Base-by-base conservation (phyloP, 2,113 vertebrate genomes). In the Butorides virescens region DNA sequence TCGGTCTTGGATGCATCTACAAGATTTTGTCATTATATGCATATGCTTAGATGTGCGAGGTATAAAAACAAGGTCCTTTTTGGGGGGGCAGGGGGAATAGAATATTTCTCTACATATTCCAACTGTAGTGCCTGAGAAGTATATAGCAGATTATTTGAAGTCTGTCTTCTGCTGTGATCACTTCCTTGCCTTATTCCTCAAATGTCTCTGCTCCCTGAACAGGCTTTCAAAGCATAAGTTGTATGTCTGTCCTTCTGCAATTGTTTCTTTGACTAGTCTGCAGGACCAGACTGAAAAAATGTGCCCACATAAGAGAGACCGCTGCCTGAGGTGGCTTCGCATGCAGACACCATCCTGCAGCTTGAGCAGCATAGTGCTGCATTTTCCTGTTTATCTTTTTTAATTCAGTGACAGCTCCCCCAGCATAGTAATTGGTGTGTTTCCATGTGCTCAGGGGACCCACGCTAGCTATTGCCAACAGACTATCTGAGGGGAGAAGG, bases 361-460 rank as follows among this genome's bases (percentile, higher is more conserved):
- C 14, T 70, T 67, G 42, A 89, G 58, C 59, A 42, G 22, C 2
- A 0, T 68, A 70, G 36, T 52, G 21, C 39, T 68, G 73, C 5
- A 3, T 77, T 61, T 90, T 93, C 78, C 86, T 81, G 53, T 93
- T 80, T 52, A 34, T 82, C 19, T 30, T 74, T 65, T 91, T 92
- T 95, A 75, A 46, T 72, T 75, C 59, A 58, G 53, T 61, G 82
- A 56, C 34, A 59, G 3, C 58, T 93, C 16, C 30, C 6, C n/a
- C 42, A 73, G 25, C 37, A 44, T 63, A 76, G 66, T 72, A 81
- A 55, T 55, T 55, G 56, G 49, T 21, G 3, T 15, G 6, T 83
- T 88, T 76, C 81, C 17, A 1, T 42, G 25, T 66, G 32, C 44
- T 76, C 19, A 59, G 62, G 19, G 25, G n/a, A 91, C 27, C 32